A percentile compares a stretch with the other conserved stretches of the same genome.
phyloP scores from a whole-genome alignment of 2,888 invertebrate species.

The Polyommatus icarus region DNA sequence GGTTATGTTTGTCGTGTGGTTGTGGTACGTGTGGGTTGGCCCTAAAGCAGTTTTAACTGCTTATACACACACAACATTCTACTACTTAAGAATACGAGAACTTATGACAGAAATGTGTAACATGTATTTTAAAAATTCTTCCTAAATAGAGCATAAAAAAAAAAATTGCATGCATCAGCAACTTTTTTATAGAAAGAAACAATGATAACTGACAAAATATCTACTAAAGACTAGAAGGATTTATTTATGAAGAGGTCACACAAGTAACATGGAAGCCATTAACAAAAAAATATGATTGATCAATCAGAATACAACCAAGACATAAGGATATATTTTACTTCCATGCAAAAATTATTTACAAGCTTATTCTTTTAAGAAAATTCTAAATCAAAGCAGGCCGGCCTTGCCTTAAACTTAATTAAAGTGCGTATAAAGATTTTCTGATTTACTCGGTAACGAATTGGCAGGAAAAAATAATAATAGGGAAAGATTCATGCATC shows the following conservation, averaged over 20 bases:
- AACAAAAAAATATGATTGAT: neutral
- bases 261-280: constrained; percentile 11
- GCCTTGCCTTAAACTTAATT: neutral
- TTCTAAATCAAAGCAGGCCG: neutral
- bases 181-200: neutral
- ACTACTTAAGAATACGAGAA: neutral
- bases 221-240: constrained; percentile 15
- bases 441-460: neutral
- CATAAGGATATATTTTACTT: neutral
- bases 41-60: neutral
- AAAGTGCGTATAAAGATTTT: neutral
- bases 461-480: neutral
- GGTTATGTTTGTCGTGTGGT: too few species aligned
- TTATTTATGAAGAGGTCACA: neutral
- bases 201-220: neutral
- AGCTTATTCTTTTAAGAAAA: neutral
- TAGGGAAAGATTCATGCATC: neutral
- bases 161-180: neutral
- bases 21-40: too few species aligned
- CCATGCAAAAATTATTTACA: neutral
- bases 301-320: neutral
- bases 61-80: neutral
- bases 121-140: constrained; percentile 8
- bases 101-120: neutral
- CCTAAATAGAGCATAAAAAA: neutral